A percentile compares a stretch with the other conserved stretches of the same genome.
Conservation (phyloP, 2,797 vertebrate genomes). For the Gymnodraco acuticeps region DNA sequence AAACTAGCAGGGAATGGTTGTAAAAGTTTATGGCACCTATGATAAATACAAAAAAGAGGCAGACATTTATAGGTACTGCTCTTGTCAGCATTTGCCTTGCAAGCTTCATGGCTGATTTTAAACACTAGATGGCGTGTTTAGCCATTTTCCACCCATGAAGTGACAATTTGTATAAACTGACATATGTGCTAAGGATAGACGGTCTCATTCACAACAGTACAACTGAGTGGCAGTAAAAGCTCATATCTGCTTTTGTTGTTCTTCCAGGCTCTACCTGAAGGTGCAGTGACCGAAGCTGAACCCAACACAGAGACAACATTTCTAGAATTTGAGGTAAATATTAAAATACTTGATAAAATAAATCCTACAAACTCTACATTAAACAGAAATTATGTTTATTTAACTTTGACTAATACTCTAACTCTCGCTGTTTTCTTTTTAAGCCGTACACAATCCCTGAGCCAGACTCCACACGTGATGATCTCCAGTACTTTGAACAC, state of each 20-base stretch:
- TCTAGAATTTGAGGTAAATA: constrained; percentile 82
- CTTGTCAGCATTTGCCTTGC: too few relatives aligned
- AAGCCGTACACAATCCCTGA: constrained; percentile 92
- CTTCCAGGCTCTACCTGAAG: constrained; percentile 78
- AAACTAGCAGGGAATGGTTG: too few relatives aligned
- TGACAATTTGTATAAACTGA: too few relatives aligned
- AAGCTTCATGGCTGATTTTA: too few relatives aligned
- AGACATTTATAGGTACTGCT: too few relatives aligned
- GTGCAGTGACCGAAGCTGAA: constrained; percentile 70
- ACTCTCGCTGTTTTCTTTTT: neutral
- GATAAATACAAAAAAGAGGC: too few relatives aligned
- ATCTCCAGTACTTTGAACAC: constrained; percentile 93
- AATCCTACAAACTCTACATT: neutral
- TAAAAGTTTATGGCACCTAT: too few relatives aligned
- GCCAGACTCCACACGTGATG: constrained; percentile 90
- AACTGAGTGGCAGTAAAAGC: neutral
- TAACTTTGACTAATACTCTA: neutral
- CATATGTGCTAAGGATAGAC: neutral
- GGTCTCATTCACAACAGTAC: neutral
- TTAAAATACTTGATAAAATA: neutral
- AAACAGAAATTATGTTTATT: too few relatives aligned
- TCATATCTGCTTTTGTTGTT: constrained; percentile 9
- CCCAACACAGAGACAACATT: constrained; percentile 67
- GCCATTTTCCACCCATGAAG: too few relatives aligned
- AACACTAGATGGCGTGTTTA: too few relatives aligned